Evolutionary conservation across 2,797 vertebrate species (phyloP), one percentile per base, ranked within the genome.

Genomic region (Lithobates sylvaticus): DNA sequence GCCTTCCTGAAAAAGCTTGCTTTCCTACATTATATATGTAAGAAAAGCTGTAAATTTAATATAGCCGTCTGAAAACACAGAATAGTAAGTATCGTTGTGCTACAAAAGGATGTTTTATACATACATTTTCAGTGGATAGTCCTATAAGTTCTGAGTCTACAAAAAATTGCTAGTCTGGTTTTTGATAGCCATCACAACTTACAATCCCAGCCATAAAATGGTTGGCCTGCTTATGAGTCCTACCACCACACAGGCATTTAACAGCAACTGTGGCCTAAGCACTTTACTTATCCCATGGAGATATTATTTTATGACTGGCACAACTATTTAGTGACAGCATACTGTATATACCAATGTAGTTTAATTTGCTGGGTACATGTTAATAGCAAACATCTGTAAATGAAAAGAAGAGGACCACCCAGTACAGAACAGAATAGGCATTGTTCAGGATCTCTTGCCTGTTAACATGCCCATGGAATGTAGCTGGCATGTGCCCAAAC

Each of bases 371-470:
- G 81, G 86, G 86, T 78, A 79, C 15, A 83, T 44, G 61, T 74
- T 87, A 87, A 87, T 75, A 84, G 81, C 77, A 87, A 87, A 87
- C 86, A 84, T 87, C 76, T 87, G 86, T 71, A 84, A 82, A 84
- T 80, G 75, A 76, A 39, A 39, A 39, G 70, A 68, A 76, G 69
- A 76, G 73, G 86, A 87, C 86, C 86, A 87, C 86, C 70, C 86
- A 84, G 70, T 84, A 71, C 64, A 70, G 47, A 79, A 84, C 80
- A 80, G 76, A 84, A 87, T 61, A 87, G 69, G 70, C 86, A 80
- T 87, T 87, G 86, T 87, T 87, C 36, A 79, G 61, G 76, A 84
- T 73, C 44, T 58, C 26, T 78, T 74, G 39, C 81, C 73, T 76
- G 70, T 69, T 84, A 87, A 84, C 68, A 67, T 80, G 76, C 61